Evolutionary conservation across 2,888 invertebrate species (phyloP), one percentile per base, ranked within the genome.

Genomic region (Epinotia brunnichana): DNA sequence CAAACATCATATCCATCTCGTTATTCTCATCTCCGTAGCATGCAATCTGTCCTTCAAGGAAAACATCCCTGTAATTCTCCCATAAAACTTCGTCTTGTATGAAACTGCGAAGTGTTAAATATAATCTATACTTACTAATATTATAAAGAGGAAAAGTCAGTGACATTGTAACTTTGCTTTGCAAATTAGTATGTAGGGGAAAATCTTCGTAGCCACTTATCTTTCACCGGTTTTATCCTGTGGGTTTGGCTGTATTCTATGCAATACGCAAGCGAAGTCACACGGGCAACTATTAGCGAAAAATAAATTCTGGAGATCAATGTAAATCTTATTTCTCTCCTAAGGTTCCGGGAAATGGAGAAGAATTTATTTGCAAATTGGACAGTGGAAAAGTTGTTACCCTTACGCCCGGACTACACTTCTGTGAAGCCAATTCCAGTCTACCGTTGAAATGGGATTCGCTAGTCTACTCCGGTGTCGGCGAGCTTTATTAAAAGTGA

Each of bases 341-440:
- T 79, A 76, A 77, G 78, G 79, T 78, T 78, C 79, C 77, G 75
- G 79, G 79, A 77, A 82, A 83, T 81, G 76, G 80, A 76, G 79
- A 79, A 74, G 80, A 82, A 82, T 82, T 84, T 82, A 81, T 81
- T 79, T 81, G 83, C 82, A 87, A 87, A 87, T 87, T 84, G 85
- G 82, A 85, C 85, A 85, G 81, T 80, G 80, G 82, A 83, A 82
- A 84, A 84, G 79, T 85, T 82, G 70, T 73, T 74, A 74, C 63
- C 57, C 74, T 70, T 66, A 74, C 69, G 70, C 60, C 48, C 69
- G 82, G 82, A 82, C 79, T 78, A 79, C 81, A 83, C 80, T 80
- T 79, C 79, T 81, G 79, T 75, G 78, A 80, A 81, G 82, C 79
- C 82, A 83, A 82, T 85, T 83, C 84, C 81, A 81, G 80, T 48